Conservation (phyloP, 2,888 invertebrate species). For the Syrista parreyssii region DNA sequence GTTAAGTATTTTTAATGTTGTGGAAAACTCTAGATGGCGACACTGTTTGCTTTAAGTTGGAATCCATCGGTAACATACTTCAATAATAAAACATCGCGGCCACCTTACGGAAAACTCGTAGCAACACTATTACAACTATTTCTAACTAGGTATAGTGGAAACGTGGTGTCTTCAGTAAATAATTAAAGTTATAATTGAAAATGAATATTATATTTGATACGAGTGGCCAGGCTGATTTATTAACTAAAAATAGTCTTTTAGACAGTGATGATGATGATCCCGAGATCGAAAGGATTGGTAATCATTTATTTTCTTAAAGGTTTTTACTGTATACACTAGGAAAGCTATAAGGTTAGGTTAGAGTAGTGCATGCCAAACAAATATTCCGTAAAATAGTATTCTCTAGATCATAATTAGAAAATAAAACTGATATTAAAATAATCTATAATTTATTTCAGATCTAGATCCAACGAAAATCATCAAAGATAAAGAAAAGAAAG, state of each 20-base stretch:
- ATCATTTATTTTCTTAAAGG: slow-evolving; percentile 8
- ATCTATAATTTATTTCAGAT: slow-evolving; percentile 23
- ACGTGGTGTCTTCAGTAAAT: background rate
- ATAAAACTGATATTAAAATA: slow-evolving; percentile 10
- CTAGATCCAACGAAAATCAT: slow-evolving; percentile 27
- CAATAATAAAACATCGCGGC: too few relatives aligned
- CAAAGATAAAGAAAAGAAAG: slow-evolving; percentile 7
- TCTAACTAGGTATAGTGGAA: background rate
- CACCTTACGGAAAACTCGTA: too few relatives aligned
- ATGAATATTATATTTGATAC: slow-evolving; percentile 74
- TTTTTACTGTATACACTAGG: too few relatives aligned
- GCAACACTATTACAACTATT: background rate
- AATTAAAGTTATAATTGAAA: background rate
- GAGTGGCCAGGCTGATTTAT: slow-evolving; percentile 67
- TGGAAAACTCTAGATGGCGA: background rate
- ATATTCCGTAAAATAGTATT: slow-evolving; percentile 24
- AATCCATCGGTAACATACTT: background rate
- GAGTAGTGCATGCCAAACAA: background rate
- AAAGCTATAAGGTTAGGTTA: background rate
- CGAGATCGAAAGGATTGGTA: slow-evolving; percentile 24
- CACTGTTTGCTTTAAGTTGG: background rate
- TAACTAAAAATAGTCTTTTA: slow-evolving; percentile 58
- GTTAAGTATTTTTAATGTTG: too few relatives aligned
- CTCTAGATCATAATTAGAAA: slow-evolving; percentile 13
- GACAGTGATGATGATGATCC: slow-evolving; percentile 50